These are phyloP conservation scores for Rhodeus uyekii DNA, from an alignment of 2,797 vertebrate genomes.

Conservation along the genomic window DNA sequence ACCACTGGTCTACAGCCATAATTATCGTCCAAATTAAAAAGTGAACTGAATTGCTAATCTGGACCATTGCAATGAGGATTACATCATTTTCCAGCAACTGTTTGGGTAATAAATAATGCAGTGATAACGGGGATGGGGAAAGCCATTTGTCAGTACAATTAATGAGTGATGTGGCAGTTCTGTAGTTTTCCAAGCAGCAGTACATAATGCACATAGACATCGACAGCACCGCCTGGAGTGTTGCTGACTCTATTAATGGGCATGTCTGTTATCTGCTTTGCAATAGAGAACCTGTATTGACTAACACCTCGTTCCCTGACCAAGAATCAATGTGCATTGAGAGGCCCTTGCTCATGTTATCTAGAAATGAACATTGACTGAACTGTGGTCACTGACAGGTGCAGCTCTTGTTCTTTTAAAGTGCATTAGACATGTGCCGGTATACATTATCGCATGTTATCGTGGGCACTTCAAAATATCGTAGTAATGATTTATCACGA, in stretches of 20 bases:
- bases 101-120: slow-evolving; percentile 29
- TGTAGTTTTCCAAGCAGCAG: background rate
- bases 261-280: slow-evolving; percentile 40
- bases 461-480: too few species aligned
- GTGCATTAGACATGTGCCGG: background rate
- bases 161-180: background rate
- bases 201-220: slow-evolving; percentile 13
- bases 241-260: slow-evolving; percentile 16
- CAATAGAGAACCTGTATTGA: slow-evolving; percentile 23
- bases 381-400: slow-evolving; percentile 1
- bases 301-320: slow-evolving; percentile 11
- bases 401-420: background rate
- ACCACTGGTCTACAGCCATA: background rate
- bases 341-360: background rate
- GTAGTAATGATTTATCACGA: too few species aligned
- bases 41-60: background rate
- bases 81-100: background rate
- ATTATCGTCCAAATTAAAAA: background rate
- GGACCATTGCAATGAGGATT: background rate
- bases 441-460: too few species aligned
- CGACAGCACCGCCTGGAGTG: background rate
- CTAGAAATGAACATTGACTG: background rate
- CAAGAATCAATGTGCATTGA: slow-evolving; percentile 32
- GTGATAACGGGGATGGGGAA: slow-evolving; percentile 13
- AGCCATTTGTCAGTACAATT: slow-evolving; percentile 7